phyloP scores from a whole-genome alignment of 2,113 vertebrate genomes.

The Solenodon paradoxus region DNA sequence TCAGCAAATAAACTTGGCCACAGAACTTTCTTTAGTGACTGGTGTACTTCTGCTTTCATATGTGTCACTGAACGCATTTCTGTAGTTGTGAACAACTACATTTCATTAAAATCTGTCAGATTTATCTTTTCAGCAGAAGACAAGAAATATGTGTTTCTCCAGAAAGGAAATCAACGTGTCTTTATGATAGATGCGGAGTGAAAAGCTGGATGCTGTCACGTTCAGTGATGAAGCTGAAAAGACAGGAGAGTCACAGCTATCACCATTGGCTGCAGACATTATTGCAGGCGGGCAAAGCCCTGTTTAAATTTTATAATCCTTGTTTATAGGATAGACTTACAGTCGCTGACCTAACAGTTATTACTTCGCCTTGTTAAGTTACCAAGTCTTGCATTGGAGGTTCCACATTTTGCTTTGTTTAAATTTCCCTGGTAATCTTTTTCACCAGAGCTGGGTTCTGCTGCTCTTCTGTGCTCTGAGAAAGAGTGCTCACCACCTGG shows the following conservation, averaged over 20 bases:
- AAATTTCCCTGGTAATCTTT: constrained; percentile 41
- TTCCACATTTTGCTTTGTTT: constrained; percentile 30
- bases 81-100: constrained; percentile 81
- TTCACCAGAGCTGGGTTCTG: constrained; percentile 39
- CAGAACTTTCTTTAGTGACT: constrained; percentile 2
- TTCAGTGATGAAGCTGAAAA: constrained; percentile 74
- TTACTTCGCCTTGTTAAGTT: constrained; percentile 48
- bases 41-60: constrained; percentile 56
- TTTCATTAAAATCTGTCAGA: constrained; percentile 88
- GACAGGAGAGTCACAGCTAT: constrained; percentile 11
- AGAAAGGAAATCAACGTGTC: constrained; percentile 88
- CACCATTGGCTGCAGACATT: constrained; percentile 67
- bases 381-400: constrained; percentile 28
- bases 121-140: constrained; percentile 83
- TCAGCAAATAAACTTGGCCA: constrained; percentile 62
- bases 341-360: constrained; percentile 68
- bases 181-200: constrained; percentile 83
- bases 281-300: constrained; percentile 61
- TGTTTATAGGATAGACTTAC: constrained; percentile 75
- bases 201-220: constrained; percentile 76
- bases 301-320: constrained; percentile 74
- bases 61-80: constrained; percentile 68
- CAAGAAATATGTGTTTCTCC: constrained; percentile 84
- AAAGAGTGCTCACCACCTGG: background rate
- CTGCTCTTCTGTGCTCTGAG: background rate